These are phyloP conservation scores for Scortum barcoo DNA, from an alignment of 2,113 vertebrate genomes.

Conservation along the genomic window DNA sequence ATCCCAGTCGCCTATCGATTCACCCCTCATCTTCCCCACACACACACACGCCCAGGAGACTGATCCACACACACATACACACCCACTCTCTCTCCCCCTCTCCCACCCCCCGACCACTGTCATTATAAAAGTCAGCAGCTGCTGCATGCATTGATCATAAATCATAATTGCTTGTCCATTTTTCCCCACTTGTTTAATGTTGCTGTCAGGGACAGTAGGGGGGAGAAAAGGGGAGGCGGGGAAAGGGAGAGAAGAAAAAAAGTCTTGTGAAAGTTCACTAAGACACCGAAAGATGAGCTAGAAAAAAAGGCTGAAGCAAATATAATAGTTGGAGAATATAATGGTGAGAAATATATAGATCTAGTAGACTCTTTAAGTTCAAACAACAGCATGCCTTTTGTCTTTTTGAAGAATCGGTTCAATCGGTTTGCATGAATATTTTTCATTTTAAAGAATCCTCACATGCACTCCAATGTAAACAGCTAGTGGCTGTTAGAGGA, in stretches of 20 bases:
- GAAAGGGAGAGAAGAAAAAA: slow-evolving; percentile 28
- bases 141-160: slow-evolving; percentile 86
- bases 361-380: background rate
- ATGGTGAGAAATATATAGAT: slow-evolving; percentile 5
- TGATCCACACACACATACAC: slow-evolving; percentile 25
- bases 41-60: slow-evolving; percentile 62
- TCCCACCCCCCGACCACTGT: slow-evolving; percentile 70
- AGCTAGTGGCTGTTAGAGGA: background rate
- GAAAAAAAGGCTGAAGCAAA: slow-evolving; percentile 38
- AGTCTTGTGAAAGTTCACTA: slow-evolving; percentile 62
- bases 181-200: slow-evolving; percentile 85
- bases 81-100: slow-evolving; percentile 9
- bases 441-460: background rate
- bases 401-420: background rate
- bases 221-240: slow-evolving; percentile 41
- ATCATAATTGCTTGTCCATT: slow-evolving; percentile 88
- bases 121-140: slow-evolving; percentile 84
- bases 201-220: slow-evolving; percentile 76
- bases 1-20: slow-evolving; percentile 79
- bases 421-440: background rate
- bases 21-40: slow-evolving; percentile 65
- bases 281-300: slow-evolving; percentile 39
- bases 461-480: background rate
- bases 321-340: background rate
- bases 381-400: background rate